phyloP scores from a whole-genome alignment of 2,888 invertebrate genomes.

The Ophion costatus region DNA sequence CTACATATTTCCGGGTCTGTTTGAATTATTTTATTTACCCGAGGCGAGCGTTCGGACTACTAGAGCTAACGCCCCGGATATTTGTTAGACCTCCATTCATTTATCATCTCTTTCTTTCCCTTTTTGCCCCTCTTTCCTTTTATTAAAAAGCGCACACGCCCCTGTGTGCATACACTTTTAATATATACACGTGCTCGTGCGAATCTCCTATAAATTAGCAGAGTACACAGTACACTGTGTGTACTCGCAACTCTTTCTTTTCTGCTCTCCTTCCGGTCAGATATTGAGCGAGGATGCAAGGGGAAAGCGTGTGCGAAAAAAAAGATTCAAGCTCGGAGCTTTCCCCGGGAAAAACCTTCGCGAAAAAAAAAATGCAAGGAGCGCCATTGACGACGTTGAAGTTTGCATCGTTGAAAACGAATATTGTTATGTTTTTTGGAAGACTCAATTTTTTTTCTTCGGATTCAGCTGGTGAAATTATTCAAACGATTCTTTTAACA shows the following conservation, averaged over 20 bases:
- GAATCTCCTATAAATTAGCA: conserved; percentile 55
- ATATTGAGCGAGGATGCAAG: conserved; percentile 34
- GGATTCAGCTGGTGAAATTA: too few relatives aligned
- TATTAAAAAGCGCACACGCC: conserved; percentile 38
- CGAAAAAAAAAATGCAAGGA: background rate
- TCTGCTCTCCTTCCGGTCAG: conserved; percentile 14
- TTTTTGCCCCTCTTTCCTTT: conserved; percentile 34
- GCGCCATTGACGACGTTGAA: background rate
- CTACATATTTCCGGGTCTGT: conserved; percentile 62
- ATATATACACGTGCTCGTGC: conserved; percentile 46
- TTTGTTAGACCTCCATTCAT: conserved; percentile 50
- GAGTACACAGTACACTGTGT: conserved; percentile 24
- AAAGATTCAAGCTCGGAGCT: background rate
- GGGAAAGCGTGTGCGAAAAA: background rate
- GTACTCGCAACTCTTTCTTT: conserved; percentile 51
- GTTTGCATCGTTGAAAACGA: too few relatives aligned
- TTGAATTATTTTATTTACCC: conserved; percentile 66
- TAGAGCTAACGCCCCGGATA: conserved; percentile 57
- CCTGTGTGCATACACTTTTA: conserved; percentile 46
- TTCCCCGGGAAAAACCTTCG: background rate
- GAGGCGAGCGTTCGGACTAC: conserved; percentile 41
- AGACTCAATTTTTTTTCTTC: too few relatives aligned
- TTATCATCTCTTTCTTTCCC: conserved; percentile 27
- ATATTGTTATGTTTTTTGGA: too few relatives aligned
- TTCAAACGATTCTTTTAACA: too few relatives aligned